Evolutionary conservation across 1,140 invertebrate species (phyloP).

Genomic region (Caligus rogercresseyi): DNA sequence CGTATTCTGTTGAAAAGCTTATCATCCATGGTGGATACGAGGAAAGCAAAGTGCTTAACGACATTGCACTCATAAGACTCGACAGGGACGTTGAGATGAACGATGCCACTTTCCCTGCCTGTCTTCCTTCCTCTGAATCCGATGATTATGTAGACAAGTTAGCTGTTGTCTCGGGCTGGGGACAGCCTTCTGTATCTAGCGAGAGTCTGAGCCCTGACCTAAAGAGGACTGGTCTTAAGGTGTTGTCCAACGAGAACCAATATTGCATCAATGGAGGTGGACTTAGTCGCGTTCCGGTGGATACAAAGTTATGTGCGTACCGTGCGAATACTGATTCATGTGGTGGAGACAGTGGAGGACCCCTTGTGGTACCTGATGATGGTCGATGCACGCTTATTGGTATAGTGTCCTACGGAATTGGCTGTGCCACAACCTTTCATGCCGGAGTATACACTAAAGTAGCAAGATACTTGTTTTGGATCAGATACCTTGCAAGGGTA

Average conservation of each 20-base stretch:
- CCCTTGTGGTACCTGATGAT: slow-evolving; percentile 18
- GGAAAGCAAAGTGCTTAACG: slow-evolving; percentile 29
- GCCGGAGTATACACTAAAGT: slow-evolving; percentile 32
- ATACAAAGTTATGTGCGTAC: background rate
- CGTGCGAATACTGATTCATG: background rate
- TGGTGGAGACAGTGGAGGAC: slow-evolving; percentile 24
- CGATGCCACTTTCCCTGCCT: slow-evolving; percentile 39
- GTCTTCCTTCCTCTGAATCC: slow-evolving; percentile 41
- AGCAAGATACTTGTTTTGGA: slow-evolving; percentile 27
- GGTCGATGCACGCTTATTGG: slow-evolving; percentile 18
- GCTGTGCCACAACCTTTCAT: slow-evolving; percentile 21
- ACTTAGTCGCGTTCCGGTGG: background rate
- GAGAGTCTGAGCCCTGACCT: background rate
- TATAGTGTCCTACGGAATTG: slow-evolving; percentile 21
- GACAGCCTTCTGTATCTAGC: background rate
- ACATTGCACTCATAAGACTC: slow-evolving; percentile 42
- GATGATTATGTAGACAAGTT: background rate
- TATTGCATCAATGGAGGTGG: background rate
- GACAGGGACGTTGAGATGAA: slow-evolving; percentile 33
- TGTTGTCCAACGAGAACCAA: background rate
- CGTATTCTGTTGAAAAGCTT: background rate
- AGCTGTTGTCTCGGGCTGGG: slow-evolving; percentile 3
- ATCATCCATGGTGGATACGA: background rate
- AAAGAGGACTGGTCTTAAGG: background rate
- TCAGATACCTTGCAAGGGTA: slow-evolving; percentile 20